Conservation (phyloP, 2,113 vertebrate genomes). For the Rafetus swinhoei region DNA sequence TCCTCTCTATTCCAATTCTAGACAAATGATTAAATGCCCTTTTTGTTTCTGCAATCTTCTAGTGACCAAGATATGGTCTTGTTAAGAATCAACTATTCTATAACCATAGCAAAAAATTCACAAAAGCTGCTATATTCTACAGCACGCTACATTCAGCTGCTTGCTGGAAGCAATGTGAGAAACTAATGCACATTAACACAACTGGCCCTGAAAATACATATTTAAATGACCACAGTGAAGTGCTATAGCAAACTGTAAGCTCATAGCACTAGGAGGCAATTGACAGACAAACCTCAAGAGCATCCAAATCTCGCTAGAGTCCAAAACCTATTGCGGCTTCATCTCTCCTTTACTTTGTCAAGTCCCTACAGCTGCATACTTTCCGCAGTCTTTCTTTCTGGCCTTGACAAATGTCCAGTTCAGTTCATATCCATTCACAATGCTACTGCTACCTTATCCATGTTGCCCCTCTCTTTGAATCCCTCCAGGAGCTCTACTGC, state of each 20-base stretch:
- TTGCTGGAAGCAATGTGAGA: slow-evolving; percentile 7
- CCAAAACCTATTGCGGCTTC: slow-evolving; percentile 28
- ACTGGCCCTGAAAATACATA: neutral
- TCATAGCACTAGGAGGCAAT: slow-evolving; percentile 34
- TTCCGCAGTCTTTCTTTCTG: neutral
- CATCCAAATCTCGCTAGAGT: slow-evolving; percentile 48
- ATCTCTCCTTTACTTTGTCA: slow-evolving; percentile 33
- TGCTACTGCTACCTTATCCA: neutral
- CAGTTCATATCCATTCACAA: neutral
- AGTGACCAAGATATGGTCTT: slow-evolving; percentile 43
- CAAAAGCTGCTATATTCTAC: neutral
- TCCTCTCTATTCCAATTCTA: slow-evolving; percentile 4
- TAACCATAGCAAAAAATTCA: slow-evolving; percentile 14
- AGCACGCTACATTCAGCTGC: neutral
- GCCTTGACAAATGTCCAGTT: neutral
- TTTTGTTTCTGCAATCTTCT: slow-evolving; percentile 43
- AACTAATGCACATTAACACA: slow-evolving; percentile 21
- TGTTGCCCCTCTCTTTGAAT: neutral
- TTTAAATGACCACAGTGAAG: slow-evolving; percentile 31
- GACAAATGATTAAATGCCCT: slow-evolving; percentile 43
- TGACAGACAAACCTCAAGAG: slow-evolving; percentile 42
- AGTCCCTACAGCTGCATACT: neutral
- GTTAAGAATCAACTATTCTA: slow-evolving; percentile 38
- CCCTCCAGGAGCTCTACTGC: neutral
- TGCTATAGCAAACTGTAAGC: neutral